Percentiles rank a stretch among this genome's conserved stretches.
These are phyloP conservation scores for Tetrao urogallus DNA, from an alignment of 2,113 vertebrate genomes.

Conservation along the genomic window DNA sequence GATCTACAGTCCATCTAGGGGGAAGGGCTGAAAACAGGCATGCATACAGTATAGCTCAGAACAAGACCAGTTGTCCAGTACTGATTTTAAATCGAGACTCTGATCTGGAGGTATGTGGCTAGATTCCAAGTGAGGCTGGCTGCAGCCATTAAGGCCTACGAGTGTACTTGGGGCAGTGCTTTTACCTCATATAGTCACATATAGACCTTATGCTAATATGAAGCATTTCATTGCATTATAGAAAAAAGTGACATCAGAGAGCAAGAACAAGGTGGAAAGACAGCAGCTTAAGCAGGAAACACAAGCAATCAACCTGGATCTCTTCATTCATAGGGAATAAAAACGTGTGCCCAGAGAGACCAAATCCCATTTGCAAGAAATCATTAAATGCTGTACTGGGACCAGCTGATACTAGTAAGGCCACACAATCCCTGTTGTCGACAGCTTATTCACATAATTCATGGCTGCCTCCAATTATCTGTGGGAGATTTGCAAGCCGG, in stretches of 20 bases:
- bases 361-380: constrained; percentile 59
- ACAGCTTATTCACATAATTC: constrained; percentile 76
- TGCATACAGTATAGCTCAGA: not conserved
- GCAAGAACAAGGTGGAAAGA: not conserved
- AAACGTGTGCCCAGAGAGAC: not conserved
- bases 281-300: not conserved
- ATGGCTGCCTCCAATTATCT: constrained; percentile 81
- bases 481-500: constrained; percentile 74
- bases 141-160: not conserved
- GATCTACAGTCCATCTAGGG: not conserved
- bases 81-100: not conserved
- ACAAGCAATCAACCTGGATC: not conserved
- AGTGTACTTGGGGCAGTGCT: not conserved
- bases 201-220: not conserved
- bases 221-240: not conserved
- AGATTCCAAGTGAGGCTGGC: fast-evolving
- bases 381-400: constrained; percentile 62
- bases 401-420: constrained; percentile 81
- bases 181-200: not conserved
- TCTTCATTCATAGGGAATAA: not conserved
- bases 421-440: constrained; percentile 71
- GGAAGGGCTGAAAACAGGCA: not conserved
- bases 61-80: not conserved
- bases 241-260: not conserved
- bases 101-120: not conserved